phyloP scores from a whole-genome alignment of 2,113 vertebrate species.

The Corythoichthys haematopterus region DNA sequence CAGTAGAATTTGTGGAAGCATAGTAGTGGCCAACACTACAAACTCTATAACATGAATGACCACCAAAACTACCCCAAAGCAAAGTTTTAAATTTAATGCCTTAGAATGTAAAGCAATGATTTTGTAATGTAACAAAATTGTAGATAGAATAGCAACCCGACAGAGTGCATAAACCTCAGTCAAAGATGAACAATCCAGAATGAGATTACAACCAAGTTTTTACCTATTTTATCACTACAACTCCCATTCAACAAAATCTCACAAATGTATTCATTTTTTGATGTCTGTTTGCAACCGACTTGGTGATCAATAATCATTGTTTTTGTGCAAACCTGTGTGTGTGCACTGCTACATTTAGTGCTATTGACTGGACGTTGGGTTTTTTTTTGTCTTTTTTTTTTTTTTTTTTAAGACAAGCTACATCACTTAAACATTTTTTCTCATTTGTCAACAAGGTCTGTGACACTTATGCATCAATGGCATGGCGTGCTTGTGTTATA shows the following conservation, averaged over 20 bases:
- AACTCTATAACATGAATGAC: too few relatives aligned
- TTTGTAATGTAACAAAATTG: too few relatives aligned
- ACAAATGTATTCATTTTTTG: constrained; percentile 36
- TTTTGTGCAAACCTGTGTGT: constrained; percentile 13
- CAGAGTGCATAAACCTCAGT: too few relatives aligned
- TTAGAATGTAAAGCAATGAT: too few relatives aligned
- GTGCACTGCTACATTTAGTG: neutral
- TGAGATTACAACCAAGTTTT: too few relatives aligned
- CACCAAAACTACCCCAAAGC: too few relatives aligned
- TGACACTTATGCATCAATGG: constrained; percentile 19
- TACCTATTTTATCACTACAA: neutral
- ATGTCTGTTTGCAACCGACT: constrained; percentile 27
- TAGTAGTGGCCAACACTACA: too few relatives aligned
- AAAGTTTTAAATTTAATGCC: too few relatives aligned
- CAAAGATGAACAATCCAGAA: too few relatives aligned
- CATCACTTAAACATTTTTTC: constrained; percentile 30
- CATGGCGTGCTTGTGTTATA: constrained; percentile 26
- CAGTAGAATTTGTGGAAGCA: too few relatives aligned
- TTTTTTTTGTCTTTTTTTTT: too few relatives aligned
- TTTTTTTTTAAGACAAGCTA: constrained; percentile 14
- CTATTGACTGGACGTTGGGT: constrained; percentile 11
- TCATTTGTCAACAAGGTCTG: constrained; percentile 25
- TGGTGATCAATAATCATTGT: constrained; percentile 35
- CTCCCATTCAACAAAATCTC: constrained; percentile 32
- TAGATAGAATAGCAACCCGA: too few relatives aligned